These are phyloP conservation scores for Neodiprion fabricii DNA, from an alignment of 1,140 invertebrate genomes.

Conservation along the genomic window DNA sequence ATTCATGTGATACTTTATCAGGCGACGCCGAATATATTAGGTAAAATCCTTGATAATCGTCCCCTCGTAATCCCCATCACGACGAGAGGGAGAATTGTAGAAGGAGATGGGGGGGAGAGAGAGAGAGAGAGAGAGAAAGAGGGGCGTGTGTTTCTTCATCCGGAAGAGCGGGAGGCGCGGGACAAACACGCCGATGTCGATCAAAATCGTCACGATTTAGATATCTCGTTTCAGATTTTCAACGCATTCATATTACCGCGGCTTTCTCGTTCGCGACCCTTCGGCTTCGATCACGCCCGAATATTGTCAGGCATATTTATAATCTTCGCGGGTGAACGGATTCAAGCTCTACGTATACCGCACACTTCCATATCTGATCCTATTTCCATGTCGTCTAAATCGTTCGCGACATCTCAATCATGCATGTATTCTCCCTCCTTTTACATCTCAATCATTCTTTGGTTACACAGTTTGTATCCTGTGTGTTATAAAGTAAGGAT, in stretches of 20 bases:
- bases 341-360: no score
- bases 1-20: constrained; percentile 34
- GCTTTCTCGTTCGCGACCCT: no score
- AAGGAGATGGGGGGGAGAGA: no score
- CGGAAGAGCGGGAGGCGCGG: neutral
- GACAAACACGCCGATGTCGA: neutral
- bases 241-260: neutral
- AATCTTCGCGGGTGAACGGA: no score
- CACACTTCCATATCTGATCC: no score
- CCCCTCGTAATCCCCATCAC: constrained; percentile 33
- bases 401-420: no score
- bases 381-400: no score
- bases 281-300: neutral
- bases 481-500: no score
- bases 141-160: neutral
- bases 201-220: neutral
- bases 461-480: no score
- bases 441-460: no score
- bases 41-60: constrained; percentile 43
- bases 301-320: neutral
- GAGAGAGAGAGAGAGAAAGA: no score
- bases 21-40: constrained; percentile 34
- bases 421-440: no score
- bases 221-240: neutral
- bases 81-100: constrained; percentile 16